These are phyloP conservation scores for Vespertilio murinus DNA, from an alignment of 2,797 vertebrate species.

Conservation along the genomic window DNA sequence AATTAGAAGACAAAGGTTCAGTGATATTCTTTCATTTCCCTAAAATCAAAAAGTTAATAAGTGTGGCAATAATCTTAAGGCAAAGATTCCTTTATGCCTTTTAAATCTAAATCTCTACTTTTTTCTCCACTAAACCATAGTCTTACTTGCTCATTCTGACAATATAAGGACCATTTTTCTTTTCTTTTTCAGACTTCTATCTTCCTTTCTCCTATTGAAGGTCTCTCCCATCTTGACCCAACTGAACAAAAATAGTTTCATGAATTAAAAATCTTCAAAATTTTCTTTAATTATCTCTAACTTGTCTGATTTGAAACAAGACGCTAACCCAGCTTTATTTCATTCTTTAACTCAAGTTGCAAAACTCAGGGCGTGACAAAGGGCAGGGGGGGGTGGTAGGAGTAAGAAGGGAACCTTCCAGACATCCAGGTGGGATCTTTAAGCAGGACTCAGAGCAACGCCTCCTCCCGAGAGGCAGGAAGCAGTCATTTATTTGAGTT, in stretches of 20 bases:
- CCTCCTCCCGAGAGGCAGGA: slow-evolving; percentile 30
- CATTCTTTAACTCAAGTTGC: background rate
- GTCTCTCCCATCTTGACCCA: background rate
- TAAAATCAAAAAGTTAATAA: background rate
- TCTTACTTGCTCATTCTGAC: background rate
- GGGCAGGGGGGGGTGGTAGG: accelerated
- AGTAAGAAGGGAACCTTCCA: background rate
- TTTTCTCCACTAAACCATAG: background rate
- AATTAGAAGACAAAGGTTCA: background rate
- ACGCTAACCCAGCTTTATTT: background rate
- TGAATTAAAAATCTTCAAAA: background rate
- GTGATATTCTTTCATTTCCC: background rate
- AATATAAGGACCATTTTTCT: background rate
- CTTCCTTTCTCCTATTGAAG: background rate
- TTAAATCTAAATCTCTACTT: background rate
- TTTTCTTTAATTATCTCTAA: background rate
- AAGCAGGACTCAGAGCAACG: background rate
- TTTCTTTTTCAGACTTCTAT: background rate
- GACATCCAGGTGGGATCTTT: background rate
- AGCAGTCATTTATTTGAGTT: slow-evolving; percentile 78
- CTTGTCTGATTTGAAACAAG: slow-evolving; percentile 7
- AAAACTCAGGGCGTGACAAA: background rate
- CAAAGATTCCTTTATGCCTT: background rate
- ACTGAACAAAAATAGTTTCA: background rate
- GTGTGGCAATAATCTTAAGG: background rate